Percentiles rank a stretch among this genome's conserved stretches.
Evolutionary conservation across 2,888 invertebrate genomes (phyloP).

Genomic region (Amblyteles armatorius): DNA sequence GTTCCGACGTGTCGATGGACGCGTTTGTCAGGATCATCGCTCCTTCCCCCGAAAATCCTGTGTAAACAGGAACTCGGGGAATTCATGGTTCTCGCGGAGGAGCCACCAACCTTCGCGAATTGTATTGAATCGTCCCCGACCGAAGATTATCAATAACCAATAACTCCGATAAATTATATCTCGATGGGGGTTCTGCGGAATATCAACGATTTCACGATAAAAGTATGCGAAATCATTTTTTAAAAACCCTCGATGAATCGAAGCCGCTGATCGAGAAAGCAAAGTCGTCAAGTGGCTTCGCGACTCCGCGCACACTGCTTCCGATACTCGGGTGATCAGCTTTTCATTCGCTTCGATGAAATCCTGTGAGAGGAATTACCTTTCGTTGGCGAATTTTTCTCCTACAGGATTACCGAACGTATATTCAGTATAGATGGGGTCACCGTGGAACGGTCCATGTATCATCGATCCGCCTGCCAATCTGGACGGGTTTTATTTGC

Average conservation of each 20-base stretch:
- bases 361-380: neutral
- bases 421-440: neutral
- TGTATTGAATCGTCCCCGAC: neutral
- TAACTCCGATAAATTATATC: neutral
- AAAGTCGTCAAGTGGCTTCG: neutral
- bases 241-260: constrained; percentile 36
- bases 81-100: neutral
- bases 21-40: neutral
- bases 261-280: constrained; percentile 6
- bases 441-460: neutral
- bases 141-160: neutral
- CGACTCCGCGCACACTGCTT: neutral
- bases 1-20: neutral
- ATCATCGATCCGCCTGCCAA: neutral
- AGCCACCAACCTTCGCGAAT: neutral
- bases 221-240: neutral
- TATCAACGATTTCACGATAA: neutral
- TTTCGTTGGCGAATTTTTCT: neutral
- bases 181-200: neutral
- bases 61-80: neutral
- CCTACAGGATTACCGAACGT: neutral
- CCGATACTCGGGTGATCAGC: neutral
- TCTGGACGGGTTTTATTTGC: neutral
- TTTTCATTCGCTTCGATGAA: neutral
- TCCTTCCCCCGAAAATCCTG: neutral